These are phyloP conservation scores for Hestina assimilis DNA, from an alignment of 1,140 invertebrate species.

Conservation along the genomic window DNA sequence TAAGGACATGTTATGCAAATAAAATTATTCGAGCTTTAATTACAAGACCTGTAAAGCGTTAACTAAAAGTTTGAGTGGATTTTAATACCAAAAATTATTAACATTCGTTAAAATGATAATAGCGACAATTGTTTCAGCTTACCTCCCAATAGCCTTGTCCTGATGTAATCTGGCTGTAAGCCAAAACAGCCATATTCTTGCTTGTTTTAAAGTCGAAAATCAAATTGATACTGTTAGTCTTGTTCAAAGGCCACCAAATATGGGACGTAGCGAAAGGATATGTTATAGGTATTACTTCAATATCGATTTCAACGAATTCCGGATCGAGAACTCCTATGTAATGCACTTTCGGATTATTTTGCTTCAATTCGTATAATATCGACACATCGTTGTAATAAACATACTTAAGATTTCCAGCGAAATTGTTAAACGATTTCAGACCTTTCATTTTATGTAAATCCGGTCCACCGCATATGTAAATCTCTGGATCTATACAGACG, in stretches of 20 bases:
- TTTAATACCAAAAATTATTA: neutral
- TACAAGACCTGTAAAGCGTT: neutral
- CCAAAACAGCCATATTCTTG: slow-evolving; percentile 89
- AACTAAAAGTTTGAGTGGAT: neutral
- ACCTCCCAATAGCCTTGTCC: slow-evolving; percentile 93
- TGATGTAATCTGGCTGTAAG: slow-evolving; percentile 88
- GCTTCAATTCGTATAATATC: slow-evolving; percentile 91
- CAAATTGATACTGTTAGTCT: slow-evolving; percentile 85
- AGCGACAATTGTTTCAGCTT: slow-evolving; percentile 42
- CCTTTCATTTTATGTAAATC: slow-evolving; percentile 88
- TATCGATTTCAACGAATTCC: slow-evolving; percentile 89
- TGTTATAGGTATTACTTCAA: slow-evolving; percentile 93
- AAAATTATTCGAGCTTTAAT: neutral
- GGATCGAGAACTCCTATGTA: slow-evolving; percentile 89
- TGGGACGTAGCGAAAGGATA: slow-evolving; percentile 94
- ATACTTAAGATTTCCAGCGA: slow-evolving; percentile 92
- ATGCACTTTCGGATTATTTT: slow-evolving; percentile 89
- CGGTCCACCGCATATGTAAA: slow-evolving; percentile 93
- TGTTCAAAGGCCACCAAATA: slow-evolving; percentile 89
- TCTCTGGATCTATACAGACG: slow-evolving; percentile 94
- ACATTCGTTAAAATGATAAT: neutral
- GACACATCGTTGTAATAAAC: slow-evolving; percentile 96
- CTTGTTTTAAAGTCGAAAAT: slow-evolving; percentile 94
- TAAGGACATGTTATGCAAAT: neutral
- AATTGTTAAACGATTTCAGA: slow-evolving; percentile 86